Evolutionary conservation across 1,140 invertebrate genomes (phyloP).

Genomic region (Diachasmimorpha longicaudata): DNA sequence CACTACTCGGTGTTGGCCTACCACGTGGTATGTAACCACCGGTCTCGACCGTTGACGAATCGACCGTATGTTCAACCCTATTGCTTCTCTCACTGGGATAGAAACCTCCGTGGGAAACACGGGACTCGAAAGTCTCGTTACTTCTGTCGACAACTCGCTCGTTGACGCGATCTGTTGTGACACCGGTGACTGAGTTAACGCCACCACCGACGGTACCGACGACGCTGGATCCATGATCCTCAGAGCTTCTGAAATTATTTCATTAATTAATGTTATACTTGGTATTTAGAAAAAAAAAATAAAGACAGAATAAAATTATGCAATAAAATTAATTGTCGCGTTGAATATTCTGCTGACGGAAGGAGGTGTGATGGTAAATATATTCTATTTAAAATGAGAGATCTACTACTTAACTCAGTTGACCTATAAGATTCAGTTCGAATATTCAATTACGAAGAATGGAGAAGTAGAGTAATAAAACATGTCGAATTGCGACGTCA

Average conservation of each 20-base stretch:
- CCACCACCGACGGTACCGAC: constrained; percentile 27
- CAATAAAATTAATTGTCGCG: too few relatives aligned
- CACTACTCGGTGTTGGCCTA: constrained; percentile 47
- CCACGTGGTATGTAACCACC: constrained; percentile 52
- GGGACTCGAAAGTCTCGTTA: constrained; percentile 51
- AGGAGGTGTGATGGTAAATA: too few relatives aligned
- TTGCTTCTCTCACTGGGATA: constrained; percentile 50
- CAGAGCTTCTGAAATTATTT: constrained; percentile 48
- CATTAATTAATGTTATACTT: too few relatives aligned
- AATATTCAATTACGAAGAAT: too few relatives aligned
- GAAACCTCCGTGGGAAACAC: constrained; percentile 54
- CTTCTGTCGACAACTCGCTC: constrained; percentile 44
- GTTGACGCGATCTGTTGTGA: constrained; percentile 22
- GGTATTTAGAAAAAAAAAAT: too few relatives aligned
- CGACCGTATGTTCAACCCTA: constrained; percentile 49
- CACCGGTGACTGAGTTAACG: constrained; percentile 36
- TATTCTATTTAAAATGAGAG: too few relatives aligned
- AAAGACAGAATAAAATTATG: too few relatives aligned
- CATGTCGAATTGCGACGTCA: too few relatives aligned
- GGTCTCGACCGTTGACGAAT: constrained; percentile 50
- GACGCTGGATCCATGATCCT: constrained; percentile 53
- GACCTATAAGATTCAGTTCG: not conserved
- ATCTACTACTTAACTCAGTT: not conserved
- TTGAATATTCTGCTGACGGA: too few relatives aligned
- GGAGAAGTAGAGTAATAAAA: too few relatives aligned